Evolutionary conservation across 2,797 vertebrate genomes (phyloP).

Genomic region (Spinus olivaceus): DNA sequence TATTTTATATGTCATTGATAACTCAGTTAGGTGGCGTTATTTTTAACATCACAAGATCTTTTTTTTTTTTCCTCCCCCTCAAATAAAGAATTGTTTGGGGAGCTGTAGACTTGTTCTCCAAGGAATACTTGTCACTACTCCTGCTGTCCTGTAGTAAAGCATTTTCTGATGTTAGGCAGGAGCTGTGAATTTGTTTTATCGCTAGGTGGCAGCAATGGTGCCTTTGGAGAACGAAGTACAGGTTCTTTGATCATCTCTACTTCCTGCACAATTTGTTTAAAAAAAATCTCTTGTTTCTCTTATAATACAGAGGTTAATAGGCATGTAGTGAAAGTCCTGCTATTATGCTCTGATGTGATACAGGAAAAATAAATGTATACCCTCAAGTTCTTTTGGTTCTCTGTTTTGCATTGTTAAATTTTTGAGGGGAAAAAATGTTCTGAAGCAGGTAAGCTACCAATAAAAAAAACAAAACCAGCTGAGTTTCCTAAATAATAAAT

Average conservation of each 20-base stretch:
- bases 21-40: not conserved
- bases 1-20: not conserved
- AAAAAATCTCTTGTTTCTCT: not conserved
- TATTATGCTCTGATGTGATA: not conserved
- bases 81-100: not conserved
- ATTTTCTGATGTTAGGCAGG: not conserved
- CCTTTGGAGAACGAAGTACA: not conserved
- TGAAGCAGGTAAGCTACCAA: not conserved
- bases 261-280: not conserved
- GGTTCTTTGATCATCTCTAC: not conserved
- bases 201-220: conserved; percentile 46
- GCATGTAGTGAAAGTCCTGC: not conserved
- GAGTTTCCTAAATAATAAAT: not conserved
- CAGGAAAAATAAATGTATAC: not conserved
- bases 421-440: not conserved
- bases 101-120: accelerated
- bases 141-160: not conserved
- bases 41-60: not conserved
- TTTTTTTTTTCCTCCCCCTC: not conserved
- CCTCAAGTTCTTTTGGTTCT: not conserved
- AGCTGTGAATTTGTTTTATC: not conserved
- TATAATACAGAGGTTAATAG: not conserved
- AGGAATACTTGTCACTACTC: not conserved
- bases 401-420: not conserved
- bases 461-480: not conserved